Percentiles rank a stretch among this genome's conserved stretches.
phyloP scores from a whole-genome alignment of 2,797 vertebrate genomes.

The Danio choprae region DNA sequence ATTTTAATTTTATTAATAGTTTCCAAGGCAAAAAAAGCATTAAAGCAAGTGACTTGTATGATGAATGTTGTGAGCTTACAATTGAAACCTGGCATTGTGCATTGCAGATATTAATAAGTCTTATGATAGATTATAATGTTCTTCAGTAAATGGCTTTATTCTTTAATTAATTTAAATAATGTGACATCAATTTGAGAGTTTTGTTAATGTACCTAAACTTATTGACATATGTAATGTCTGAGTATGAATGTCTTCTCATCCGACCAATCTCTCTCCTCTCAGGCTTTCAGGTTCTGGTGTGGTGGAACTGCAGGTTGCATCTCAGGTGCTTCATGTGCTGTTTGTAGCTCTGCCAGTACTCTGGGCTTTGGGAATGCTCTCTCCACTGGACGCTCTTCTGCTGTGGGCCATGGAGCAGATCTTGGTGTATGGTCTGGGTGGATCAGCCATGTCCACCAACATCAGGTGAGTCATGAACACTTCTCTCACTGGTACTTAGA shows the following conservation, averaged over 20 bases:
- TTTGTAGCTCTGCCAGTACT: slow-evolving; percentile 93
- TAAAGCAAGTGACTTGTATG: not conserved
- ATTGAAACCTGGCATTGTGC: not conserved
- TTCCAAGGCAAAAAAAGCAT: not conserved
- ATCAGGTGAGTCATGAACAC: slow-evolving; percentile 78
- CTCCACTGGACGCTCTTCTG: slow-evolving; percentile 91
- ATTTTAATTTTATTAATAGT: not conserved
- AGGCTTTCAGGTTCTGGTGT: slow-evolving; percentile 84
- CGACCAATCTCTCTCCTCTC: not conserved
- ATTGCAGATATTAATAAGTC: not conserved
- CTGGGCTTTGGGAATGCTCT: slow-evolving; percentile 94
- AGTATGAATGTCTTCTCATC: not conserved
- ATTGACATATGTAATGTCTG: not conserved
- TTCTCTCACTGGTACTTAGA: not conserved
- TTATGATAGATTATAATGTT: not conserved
- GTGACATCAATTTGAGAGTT: not conserved
- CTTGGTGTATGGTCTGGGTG: slow-evolving; percentile 92
- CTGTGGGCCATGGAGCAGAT: slow-evolving; percentile 95
- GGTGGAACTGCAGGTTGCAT: slow-evolving; percentile 86
- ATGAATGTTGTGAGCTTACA: not conserved
- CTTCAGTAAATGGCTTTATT: not conserved
- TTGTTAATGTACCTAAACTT: not conserved
- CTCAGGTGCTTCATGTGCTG: slow-evolving; percentile 91
- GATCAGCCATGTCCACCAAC: slow-evolving; percentile 94
- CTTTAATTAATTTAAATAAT: not conserved